A percentile compares a stretch with the other conserved stretches of the same genome.
These are phyloP conservation scores for Borostomias antarcticus DNA, from an alignment of 2,797 vertebrate species.

Conservation along the genomic window DNA sequence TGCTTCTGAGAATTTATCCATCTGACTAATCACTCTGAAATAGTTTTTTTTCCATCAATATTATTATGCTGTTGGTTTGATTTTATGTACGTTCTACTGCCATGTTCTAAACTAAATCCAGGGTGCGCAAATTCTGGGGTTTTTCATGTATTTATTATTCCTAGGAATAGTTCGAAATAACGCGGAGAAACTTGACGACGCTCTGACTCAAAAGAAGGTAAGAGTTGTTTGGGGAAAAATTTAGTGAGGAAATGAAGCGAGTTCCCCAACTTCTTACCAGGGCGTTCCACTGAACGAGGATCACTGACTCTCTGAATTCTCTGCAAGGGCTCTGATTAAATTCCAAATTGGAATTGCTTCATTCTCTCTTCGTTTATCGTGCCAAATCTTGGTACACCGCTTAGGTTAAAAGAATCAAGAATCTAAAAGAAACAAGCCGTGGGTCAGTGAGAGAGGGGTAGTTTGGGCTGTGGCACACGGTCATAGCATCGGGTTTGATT, in stretches of 20 bases:
- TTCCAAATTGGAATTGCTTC: constrained; percentile 99
- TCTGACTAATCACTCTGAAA: constrained; percentile 58
- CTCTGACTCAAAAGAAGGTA: constrained; percentile 87
- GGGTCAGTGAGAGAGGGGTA: constrained; percentile 67
- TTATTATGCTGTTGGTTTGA: constrained; percentile 83
- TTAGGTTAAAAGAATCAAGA: constrained; percentile 84
- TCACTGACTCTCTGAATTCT: constrained; percentile 96
- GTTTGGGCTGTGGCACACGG: constrained; percentile 68
- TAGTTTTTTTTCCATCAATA: constrained; percentile 73
- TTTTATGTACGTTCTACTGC: constrained; percentile 88
- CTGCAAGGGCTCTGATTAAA: constrained; percentile 91
- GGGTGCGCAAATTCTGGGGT: constrained; percentile 95
- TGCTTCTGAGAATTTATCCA: constrained; percentile 64
- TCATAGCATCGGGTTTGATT: constrained; percentile 65
- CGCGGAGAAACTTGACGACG: constrained; percentile 96
- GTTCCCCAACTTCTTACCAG: constrained; percentile 87
- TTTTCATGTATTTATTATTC: constrained; percentile 99
- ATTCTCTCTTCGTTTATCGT: constrained; percentile 95
- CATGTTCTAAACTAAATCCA: constrained; percentile 93
- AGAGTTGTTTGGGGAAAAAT: constrained; percentile 84
- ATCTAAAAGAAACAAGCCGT: constrained; percentile 65
- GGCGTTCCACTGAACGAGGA: constrained; percentile 83
- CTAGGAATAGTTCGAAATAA: constrained; percentile 99
- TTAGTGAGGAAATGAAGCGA: constrained; percentile 73
- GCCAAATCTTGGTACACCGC: constrained; percentile 93